Conservation (phyloP, 2,797 vertebrate species). For the Ambastaia sidthimunki region DNA sequence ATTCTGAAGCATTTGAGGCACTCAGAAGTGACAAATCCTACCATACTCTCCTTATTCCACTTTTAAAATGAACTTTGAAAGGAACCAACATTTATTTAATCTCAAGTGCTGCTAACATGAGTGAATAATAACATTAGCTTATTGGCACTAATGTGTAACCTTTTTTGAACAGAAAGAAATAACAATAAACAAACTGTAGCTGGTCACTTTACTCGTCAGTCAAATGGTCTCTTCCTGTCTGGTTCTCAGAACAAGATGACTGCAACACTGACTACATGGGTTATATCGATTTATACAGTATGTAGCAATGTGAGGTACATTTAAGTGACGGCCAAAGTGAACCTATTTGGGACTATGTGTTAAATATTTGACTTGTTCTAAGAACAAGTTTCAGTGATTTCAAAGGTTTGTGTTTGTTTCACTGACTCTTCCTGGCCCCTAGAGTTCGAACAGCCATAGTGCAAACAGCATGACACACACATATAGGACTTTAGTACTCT, state of each 20-base stretch:
- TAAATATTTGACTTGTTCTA: neutral
- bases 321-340: neutral
- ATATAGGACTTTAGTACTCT: neutral
- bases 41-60: neutral
- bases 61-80: neutral
- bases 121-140: neutral
- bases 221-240: too few species aligned
- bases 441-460: neutral
- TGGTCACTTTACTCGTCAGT: too few species aligned
- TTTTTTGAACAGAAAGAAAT: too few species aligned
- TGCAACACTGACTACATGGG: too few species aligned
- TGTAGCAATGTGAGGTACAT: neutral
- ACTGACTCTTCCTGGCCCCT: conserved; percentile 10
- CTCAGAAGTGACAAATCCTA: conserved; percentile 24
- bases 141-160: neutral
- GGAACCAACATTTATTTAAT: neutral
- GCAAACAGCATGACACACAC: conserved; percentile 2
- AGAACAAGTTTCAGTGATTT: conserved; percentile 13
- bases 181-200: neutral
- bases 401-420: conserved; percentile 26
- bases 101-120: neutral
- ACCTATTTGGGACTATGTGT: neutral
- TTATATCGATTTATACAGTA: neutral
- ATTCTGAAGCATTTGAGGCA: conserved; percentile 11
- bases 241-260: too few species aligned